phyloP scores from a whole-genome alignment of 2,797 vertebrate genomes.

The Sebastes vulpes region DNA sequence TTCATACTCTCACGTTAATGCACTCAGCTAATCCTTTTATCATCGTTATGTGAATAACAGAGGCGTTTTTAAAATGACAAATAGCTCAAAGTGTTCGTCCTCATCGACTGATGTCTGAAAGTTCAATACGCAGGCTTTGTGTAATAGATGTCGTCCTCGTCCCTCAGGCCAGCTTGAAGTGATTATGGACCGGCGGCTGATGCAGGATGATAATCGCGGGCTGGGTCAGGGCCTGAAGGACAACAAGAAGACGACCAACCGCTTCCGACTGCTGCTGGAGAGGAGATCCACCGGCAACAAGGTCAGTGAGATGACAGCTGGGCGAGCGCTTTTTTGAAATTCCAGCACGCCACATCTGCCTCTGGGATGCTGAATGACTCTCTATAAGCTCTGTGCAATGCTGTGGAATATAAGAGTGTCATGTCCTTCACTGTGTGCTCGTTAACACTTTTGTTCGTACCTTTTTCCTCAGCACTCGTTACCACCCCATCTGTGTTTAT shows the following conservation, averaged over 20 bases:
- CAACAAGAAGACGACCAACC: constrained; percentile 94
- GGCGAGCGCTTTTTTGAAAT: background rate
- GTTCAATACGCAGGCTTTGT: constrained; percentile 5
- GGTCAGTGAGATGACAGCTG: constrained; percentile 77
- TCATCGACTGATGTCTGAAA: constrained; percentile 13
- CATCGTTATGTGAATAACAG: constrained; percentile 6
- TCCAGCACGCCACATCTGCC: background rate
- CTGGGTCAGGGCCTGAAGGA: constrained; percentile 98
- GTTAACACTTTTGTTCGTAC: constrained; percentile 30
- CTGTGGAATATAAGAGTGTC: background rate
- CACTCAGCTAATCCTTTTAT: constrained; percentile 38
- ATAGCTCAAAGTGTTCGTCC: constrained; percentile 14
- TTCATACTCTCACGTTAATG: constrained; percentile 13
- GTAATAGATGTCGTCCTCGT: constrained; percentile 21
- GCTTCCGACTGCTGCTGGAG: constrained; percentile 95
- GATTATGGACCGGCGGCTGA: constrained; percentile 95
- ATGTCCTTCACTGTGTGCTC: constrained; percentile 33
- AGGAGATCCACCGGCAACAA: constrained; percentile 85
- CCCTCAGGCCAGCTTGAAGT: constrained; percentile 95
- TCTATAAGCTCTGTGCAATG: background rate
- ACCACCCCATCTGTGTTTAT: constrained; percentile 54
- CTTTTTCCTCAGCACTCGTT: constrained; percentile 28
- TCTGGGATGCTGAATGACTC: background rate
- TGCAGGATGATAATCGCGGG: constrained; percentile 99
- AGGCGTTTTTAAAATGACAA: constrained; percentile 30